Conservation (phyloP, 1,140 invertebrate species). For the Bombus turneri region DNA sequence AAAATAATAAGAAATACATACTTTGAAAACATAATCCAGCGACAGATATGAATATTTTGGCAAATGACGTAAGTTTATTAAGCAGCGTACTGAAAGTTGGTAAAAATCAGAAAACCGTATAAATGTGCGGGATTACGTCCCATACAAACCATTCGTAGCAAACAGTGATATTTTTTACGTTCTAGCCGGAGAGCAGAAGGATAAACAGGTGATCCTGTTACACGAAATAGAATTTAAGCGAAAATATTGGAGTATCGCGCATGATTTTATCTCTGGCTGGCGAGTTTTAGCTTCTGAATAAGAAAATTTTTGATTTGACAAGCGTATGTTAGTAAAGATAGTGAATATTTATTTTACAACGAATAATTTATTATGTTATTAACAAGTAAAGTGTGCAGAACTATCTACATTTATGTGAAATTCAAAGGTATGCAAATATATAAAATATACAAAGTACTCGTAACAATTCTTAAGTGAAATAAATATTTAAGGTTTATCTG, state of each 20-base stretch:
- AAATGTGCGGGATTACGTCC: not conserved
- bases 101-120: not conserved
- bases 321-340: not conserved
- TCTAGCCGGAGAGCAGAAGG: not conserved
- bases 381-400: not conserved
- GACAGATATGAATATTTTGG: not conserved
- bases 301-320: not conserved
- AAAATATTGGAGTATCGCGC: not conserved
- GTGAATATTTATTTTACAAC: not conserved
- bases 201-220: not conserved
- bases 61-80: not conserved
- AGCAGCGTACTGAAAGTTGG: not conserved
- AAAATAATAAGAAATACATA: too few relatives aligned
- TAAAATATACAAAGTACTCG: not conserved
- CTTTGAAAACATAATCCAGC: not conserved
- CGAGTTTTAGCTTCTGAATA: not conserved
- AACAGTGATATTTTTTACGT: not conserved
- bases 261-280: not conserved
- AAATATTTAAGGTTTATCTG: not conserved
- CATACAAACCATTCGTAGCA: not conserved
- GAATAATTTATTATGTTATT: not conserved
- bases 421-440: not conserved
- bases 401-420: too few relatives aligned
- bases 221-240: not conserved
- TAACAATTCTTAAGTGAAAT: not conserved